Evolutionary conservation across 1,140 invertebrate genomes (phyloP).

Genomic region (Dendroctonus ponderosae): DNA sequence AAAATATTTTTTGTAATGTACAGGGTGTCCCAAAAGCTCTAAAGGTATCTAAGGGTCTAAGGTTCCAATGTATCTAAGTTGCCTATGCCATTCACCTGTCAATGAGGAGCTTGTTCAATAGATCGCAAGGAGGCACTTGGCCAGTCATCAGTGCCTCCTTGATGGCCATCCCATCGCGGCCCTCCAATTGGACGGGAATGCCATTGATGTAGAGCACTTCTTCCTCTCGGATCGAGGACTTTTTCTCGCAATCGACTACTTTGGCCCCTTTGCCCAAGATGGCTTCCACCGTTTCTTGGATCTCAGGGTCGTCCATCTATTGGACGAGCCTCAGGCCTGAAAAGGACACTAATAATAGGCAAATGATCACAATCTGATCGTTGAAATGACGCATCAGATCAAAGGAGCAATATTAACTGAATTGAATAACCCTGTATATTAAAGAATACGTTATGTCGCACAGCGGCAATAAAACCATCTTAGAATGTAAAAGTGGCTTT

Average conservation of each 20-base stretch:
- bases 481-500: too few species aligned
- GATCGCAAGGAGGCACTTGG: conserved; percentile 69
- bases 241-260: conserved; percentile 75
- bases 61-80: too few species aligned
- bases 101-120: conserved; percentile 70
- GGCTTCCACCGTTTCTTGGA: conserved; percentile 75
- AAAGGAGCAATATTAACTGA: too few species aligned
- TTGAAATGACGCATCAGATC: too few species aligned
- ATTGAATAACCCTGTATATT: too few species aligned
- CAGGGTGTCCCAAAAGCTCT: too few species aligned
- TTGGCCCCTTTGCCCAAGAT: conserved; percentile 72
- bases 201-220: conserved; percentile 75
- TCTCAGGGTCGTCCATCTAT: conserved; percentile 69
- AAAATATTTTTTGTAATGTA: too few species aligned
- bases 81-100: too few species aligned
- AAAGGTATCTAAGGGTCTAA: too few species aligned
- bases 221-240: conserved; percentile 69
- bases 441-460: too few species aligned
- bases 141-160: conserved; percentile 69
- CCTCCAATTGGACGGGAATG: conserved; percentile 67
- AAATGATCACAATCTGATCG: not conserved
- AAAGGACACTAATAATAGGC: not conserved
- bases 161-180: conserved; percentile 68
- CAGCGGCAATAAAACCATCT: too few species aligned
- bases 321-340: conserved; percentile 18